Conservation (phyloP, 2,888 invertebrate species). For the Ennomos quercinarius region DNA sequence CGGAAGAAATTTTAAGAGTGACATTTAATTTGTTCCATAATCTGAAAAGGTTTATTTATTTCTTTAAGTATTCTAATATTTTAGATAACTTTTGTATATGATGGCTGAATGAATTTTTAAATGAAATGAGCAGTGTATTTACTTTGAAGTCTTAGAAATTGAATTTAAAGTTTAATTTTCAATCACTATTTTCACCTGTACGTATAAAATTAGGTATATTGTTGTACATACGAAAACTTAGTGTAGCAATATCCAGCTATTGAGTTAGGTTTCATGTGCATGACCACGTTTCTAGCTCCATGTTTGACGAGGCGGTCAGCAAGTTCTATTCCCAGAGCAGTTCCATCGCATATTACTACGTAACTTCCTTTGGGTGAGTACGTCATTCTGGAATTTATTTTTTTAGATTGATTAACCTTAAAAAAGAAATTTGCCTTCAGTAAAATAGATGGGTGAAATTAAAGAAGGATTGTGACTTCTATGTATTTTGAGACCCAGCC, state of each 20-base stretch:
- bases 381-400: constrained; percentile 54
- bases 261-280: constrained; percentile 46
- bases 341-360: constrained; percentile 54
- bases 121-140: no score
- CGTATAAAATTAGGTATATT: neutral
- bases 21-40: constrained; percentile 51
- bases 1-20: constrained; percentile 42
- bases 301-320: constrained; percentile 52
- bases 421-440: no score
- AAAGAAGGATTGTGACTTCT: no score
- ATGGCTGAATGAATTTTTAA: no score
- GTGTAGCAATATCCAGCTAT: constrained; percentile 55
- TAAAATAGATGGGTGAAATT: no score
- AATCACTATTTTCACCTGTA: neutral
- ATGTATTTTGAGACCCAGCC: no score
- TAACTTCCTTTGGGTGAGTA: constrained; percentile 50
- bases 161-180: no score
- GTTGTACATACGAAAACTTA: constrained; percentile 53
- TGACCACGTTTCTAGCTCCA: constrained; percentile 55
- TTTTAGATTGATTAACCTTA: no score
- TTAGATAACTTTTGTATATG: no score
- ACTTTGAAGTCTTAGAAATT: no score
- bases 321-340: constrained; percentile 53
- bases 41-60: constrained; percentile 39
- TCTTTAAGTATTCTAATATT: no score